Conservation (phyloP, 2,113 vertebrate species). For the Thryonomys swinderianus region DNA sequence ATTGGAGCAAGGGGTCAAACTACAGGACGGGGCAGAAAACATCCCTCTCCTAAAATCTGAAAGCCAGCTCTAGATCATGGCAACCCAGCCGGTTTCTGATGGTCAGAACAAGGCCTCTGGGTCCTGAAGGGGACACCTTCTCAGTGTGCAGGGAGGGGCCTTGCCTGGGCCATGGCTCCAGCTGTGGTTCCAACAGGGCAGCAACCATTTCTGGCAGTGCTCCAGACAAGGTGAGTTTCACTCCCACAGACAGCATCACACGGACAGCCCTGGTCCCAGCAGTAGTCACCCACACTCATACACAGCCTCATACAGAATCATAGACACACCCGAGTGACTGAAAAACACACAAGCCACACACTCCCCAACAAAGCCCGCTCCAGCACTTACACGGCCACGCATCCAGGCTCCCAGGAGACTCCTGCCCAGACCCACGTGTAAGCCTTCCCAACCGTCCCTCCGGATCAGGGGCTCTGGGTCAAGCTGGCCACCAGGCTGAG, state of each 20-base stretch:
- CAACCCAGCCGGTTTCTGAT: not conserved
- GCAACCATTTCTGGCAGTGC: slow-evolving; percentile 28
- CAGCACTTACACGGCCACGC: slow-evolving; percentile 36
- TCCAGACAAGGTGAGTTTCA: not conserved
- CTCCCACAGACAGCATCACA: not conserved
- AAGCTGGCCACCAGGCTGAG: not conserved
- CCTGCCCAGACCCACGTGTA: slow-evolving; percentile 64
- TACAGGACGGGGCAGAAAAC: not conserved
- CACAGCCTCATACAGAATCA: slow-evolving; percentile 56
- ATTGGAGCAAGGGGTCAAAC: slow-evolving; percentile 9
- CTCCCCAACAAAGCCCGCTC: slow-evolving; percentile 69
- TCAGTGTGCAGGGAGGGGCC: not conserved
- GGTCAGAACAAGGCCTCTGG: not conserved
- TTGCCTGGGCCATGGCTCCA: not conserved
- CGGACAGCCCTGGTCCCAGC: not conserved
- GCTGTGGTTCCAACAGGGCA: not conserved
- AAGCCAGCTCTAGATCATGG: not conserved
- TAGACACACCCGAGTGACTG: slow-evolving; percentile 53
- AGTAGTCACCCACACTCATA: slow-evolving; percentile 16
- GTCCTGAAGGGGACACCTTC: not conserved
- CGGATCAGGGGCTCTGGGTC: slow-evolving; percentile 50
- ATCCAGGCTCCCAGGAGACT: slow-evolving; percentile 9
- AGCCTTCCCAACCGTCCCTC: slow-evolving; percentile 39
- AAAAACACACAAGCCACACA: slow-evolving; percentile 37
- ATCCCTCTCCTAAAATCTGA: slow-evolving; percentile 5